Evolutionary conservation across 2,888 invertebrate genomes (phyloP), one percentile per base, ranked within the genome.

Genomic region (Andrena hattorfiana): DNA sequence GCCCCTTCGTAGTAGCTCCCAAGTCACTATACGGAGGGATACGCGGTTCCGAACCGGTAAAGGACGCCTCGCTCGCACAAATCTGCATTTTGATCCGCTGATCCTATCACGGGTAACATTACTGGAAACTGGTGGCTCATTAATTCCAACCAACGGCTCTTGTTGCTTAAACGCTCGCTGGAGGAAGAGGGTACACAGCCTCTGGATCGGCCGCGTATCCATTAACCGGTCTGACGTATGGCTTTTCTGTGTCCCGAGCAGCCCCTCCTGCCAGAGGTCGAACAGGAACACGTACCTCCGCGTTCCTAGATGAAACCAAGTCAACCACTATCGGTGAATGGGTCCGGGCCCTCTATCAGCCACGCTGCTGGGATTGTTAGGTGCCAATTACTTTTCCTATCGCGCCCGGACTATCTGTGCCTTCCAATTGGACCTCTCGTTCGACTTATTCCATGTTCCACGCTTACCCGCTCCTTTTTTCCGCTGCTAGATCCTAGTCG

Each of bases 371-470:
- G 51, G 56, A 79, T 75, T 49, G 85, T 80, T 87, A 85, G 84
- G 86, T 84, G 86, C 86, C 87, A 87, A 89, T 89, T 89, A 85
- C 85, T 81, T 80, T 67, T 32, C 83, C 74, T 86, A 83, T 84
- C 86, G 76, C 67, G 70, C 75, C 78, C 67, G 75, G 72, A 84
- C 80, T 84, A 85, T 85, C 85, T 75, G 69, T 63, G 63, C 77
- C 62, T 81, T 71, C 68, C 70, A 67, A 70, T 76, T 23, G 16
- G n/a, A 64, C 20, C 69, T 49, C 49, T 73, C 30, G 35, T 35
- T 51, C 8, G 16, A 20, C 20, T 70, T 70, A 20, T 20, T 35
- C 35, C 70, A 23, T 30, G 16, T n/a, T 26, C 51, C 16, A 63
- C 51, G 30, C 8, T 26, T 10, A 51, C 42, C 16, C 42, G 42